These are phyloP conservation scores for Stenopsyche tienmushanensis DNA, from an alignment of 1,140 invertebrate genomes.

Conservation along the genomic window DNA sequence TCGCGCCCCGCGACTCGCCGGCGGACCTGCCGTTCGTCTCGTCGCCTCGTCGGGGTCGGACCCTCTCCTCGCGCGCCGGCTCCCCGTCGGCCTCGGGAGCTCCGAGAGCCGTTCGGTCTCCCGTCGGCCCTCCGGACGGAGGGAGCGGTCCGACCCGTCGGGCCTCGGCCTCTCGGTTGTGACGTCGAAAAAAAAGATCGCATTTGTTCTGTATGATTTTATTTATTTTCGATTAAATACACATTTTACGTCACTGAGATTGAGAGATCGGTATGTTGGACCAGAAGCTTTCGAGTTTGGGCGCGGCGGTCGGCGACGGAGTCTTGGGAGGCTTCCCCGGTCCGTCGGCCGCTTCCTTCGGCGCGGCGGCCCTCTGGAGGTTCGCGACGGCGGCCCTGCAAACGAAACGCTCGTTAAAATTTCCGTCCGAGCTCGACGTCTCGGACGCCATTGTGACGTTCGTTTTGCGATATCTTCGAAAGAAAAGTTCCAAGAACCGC, in stretches of 20 bases:
- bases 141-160: not conserved
- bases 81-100: not conserved
- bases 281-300: constrained; percentile 52
- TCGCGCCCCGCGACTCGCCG: not conserved
- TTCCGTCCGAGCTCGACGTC: too few species aligned
- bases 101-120: not conserved
- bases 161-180: not conserved
- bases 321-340: constrained; percentile 23
- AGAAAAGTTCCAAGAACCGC: too few species aligned
- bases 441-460: too few species aligned
- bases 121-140: not conserved
- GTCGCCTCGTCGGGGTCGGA: not conserved
- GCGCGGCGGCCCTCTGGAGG: constrained; percentile 44
- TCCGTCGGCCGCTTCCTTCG: constrained; percentile 45
- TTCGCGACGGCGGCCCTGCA: constrained; percentile 42
- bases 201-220: not conserved
- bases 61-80: too few species aligned
- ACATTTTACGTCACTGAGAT: constrained; percentile 41
- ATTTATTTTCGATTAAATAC: constrained; percentile 2
- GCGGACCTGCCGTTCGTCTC: not conserved
- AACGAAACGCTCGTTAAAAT: not conserved
- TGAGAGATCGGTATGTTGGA: constrained; percentile 49
- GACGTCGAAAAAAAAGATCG: not conserved
- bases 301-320: constrained; percentile 38
- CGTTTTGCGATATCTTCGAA: too few species aligned